Conservation (phyloP, 1,140 invertebrate species). For the Phymastichus coffea region DNA sequence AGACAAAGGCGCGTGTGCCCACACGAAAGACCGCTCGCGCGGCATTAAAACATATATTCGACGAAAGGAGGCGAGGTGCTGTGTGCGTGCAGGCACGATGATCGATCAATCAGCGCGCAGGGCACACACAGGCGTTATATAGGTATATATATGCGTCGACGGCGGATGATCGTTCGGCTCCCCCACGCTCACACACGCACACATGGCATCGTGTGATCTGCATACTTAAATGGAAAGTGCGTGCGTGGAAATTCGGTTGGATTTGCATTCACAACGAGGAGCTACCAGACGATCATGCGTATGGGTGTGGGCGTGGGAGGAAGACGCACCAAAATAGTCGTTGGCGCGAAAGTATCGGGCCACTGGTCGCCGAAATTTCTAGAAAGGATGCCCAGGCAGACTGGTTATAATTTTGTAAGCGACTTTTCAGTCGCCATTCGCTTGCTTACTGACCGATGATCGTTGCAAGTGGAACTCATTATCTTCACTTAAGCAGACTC, state of each 20-base stretch:
- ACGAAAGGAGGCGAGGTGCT: neutral
- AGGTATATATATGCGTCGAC: conserved; percentile 39
- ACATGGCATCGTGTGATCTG: conserved; percentile 42
- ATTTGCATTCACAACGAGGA: conserved; percentile 49
- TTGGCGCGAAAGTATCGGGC: conserved; percentile 10
- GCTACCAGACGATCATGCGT: no score
- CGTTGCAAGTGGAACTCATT: no score
- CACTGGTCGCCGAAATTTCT: neutral
- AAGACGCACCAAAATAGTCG: conserved; percentile 22
- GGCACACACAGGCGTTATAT: conserved; percentile 25
- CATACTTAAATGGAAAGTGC: conserved; percentile 51
- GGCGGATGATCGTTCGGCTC: conserved; percentile 37
- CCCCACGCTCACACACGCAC: conserved; percentile 28
- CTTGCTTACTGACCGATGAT: neutral
- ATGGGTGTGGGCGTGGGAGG: conserved; percentile 1
- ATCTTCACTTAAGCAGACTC: no score
- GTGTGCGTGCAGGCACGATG: conserved; percentile 43
- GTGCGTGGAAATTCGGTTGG: conserved; percentile 44
- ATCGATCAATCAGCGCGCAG: conserved; percentile 43
- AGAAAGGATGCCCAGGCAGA: neutral
- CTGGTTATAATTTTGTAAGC: neutral
- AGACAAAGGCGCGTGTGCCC: no score
- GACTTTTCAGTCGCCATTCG: neutral
- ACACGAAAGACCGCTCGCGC: no score
- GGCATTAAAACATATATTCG: no score